Conservation (phyloP, 2,797 vertebrate genomes). For the Sternarchorhynchus goeldii region DNA sequence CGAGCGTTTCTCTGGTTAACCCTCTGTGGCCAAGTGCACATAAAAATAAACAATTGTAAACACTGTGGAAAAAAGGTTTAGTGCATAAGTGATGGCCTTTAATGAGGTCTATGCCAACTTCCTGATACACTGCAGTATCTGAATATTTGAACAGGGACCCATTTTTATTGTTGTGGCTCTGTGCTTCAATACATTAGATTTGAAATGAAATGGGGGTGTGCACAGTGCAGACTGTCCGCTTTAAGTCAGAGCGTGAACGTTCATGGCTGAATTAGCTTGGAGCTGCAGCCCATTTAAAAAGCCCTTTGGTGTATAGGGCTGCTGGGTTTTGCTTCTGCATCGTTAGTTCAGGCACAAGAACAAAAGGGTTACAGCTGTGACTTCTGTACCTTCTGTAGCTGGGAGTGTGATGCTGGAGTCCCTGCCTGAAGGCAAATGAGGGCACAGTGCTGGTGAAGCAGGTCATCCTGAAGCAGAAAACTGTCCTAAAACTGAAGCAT, state of each 20-base stretch:
- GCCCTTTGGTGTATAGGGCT: no score
- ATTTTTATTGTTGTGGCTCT: slow-evolving; percentile 13
- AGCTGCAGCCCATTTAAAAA: not conserved
- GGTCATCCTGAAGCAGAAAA: not conserved
- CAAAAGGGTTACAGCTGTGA: no score
- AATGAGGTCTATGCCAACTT: not conserved
- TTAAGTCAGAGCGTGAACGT: not conserved
- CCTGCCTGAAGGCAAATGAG: no score
- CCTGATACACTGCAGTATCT: not conserved
- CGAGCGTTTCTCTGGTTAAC: not conserved
- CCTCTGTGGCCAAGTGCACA: not conserved
- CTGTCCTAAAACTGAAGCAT: not conserved
- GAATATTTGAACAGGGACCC: not conserved
- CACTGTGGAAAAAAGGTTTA: slow-evolving; percentile 6
- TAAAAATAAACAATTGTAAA: not conserved
- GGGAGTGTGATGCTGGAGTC: no score
- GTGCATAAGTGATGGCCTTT: not conserved
- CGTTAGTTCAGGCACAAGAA: no score
- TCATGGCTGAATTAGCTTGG: no score
- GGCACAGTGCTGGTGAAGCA: not conserved
- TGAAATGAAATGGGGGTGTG: not conserved
- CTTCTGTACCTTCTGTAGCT: no score
- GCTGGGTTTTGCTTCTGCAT: no score
- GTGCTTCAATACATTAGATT: not conserved
- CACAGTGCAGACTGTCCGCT: not conserved